Conservation (phyloP, 1,140 invertebrate species). For the Drosophila littoralis region DNA sequence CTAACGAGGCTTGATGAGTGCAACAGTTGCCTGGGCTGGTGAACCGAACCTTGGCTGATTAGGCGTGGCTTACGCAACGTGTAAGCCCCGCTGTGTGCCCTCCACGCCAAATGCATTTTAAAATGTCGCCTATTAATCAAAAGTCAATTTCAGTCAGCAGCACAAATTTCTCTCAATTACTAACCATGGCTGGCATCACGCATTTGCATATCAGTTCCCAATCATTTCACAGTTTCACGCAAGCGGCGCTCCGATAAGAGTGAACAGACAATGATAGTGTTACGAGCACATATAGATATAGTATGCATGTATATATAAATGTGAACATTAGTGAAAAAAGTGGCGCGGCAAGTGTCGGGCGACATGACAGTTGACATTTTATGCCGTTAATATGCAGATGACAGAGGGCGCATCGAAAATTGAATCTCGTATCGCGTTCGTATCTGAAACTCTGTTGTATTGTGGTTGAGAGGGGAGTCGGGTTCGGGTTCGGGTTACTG, state of each 20-base stretch:
- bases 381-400: slow-evolving; percentile 43
- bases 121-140: slow-evolving; percentile 40
- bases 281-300: not conserved
- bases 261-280: slow-evolving; percentile 19
- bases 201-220: slow-evolving; percentile 51
- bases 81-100: not conserved
- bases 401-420: slow-evolving; percentile 20
- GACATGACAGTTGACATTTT: slow-evolving; percentile 48
- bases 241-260: not conserved
- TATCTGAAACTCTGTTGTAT: slow-evolving; percentile 17
- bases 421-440: slow-evolving; percentile 31
- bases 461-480: not conserved
- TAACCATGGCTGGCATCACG: not conserved
- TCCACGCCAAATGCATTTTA: slow-evolving; percentile 27
- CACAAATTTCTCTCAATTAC: slow-evolving; percentile 49
- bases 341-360: slow-evolving; percentile 26
- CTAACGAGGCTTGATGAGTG: slow-evolving; percentile 35
- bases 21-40: slow-evolving; percentile 4
- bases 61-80: slow-evolving; percentile 20
- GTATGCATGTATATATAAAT: not conserved
- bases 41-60: slow-evolving; percentile 10
- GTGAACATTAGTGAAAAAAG: slow-evolving; percentile 6
- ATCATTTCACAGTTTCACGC: slow-evolving; percentile 47
- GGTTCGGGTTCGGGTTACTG: slow-evolving; percentile 7
- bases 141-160: slow-evolving; percentile 8